Evolutionary conservation across 2,113 vertebrate species (phyloP).

Genomic region (Carollia perspicillata): DNA sequence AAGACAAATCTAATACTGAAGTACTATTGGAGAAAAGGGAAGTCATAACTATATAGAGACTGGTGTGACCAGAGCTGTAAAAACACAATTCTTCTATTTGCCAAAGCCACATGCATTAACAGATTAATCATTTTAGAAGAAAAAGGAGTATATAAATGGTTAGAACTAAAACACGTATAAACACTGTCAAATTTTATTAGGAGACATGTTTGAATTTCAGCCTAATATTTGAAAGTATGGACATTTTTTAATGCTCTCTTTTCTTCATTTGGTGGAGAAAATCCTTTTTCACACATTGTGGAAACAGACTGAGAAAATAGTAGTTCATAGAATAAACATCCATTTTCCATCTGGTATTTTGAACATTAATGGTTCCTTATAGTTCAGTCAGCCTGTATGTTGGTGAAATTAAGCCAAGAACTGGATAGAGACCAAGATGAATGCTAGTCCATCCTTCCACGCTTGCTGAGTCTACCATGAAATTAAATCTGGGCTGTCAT

Average conservation of each 20-base stretch:
- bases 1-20: not conserved
- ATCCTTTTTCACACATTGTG: not conserved
- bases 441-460: not conserved
- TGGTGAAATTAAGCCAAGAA: slow-evolving; percentile 39
- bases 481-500: slow-evolving; percentile 30
- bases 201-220: slow-evolving; percentile 51
- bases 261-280: slow-evolving; percentile 35
- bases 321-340: slow-evolving; percentile 48
- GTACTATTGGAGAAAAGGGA: not conserved
- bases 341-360: slow-evolving; percentile 31
- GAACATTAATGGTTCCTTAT: slow-evolving; percentile 14
- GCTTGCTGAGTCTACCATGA: slow-evolving; percentile 31
- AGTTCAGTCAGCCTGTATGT: not conserved
- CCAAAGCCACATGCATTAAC: not conserved
- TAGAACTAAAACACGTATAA: slow-evolving; percentile 49
- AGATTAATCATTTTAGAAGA: slow-evolving; percentile 39
- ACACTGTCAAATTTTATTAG: slow-evolving; percentile 51
- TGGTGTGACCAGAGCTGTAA: not conserved
- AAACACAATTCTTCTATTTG: slow-evolving; percentile 18
- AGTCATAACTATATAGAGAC: not conserved
- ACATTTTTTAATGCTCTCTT: slow-evolving; percentile 40
- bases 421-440: not conserved
- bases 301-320: slow-evolving; percentile 47
- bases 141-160: slow-evolving; percentile 11
- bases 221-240: slow-evolving; percentile 49